These are phyloP conservation scores for Channallabes apus DNA, from an alignment of 2,797 vertebrate species.

Conservation along the genomic window DNA sequence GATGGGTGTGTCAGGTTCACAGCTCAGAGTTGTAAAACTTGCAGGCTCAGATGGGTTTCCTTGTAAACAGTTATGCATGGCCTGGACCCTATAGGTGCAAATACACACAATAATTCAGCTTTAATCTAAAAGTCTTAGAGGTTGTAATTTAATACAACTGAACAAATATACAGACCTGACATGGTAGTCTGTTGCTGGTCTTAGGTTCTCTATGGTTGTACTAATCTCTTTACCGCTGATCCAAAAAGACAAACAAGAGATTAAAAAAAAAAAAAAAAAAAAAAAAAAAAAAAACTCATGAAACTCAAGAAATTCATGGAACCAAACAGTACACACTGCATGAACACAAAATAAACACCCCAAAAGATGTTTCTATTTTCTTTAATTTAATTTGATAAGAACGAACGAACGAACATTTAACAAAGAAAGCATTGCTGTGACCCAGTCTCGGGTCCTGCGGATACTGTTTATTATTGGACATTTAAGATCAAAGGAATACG, in stretches of 20 bases:
- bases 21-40: slow-evolving; percentile 89
- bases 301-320: not conserved
- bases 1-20: slow-evolving; percentile 89
- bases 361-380: not conserved
- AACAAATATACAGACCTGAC: slow-evolving; percentile 77
- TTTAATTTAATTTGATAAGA: not conserved
- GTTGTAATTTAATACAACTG: not conserved
- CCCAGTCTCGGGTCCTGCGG: no score
- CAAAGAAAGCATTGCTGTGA: not conserved
- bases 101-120: not conserved
- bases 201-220: slow-evolving; percentile 89
- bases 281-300: not conserved
- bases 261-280: not conserved
- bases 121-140: not conserved
- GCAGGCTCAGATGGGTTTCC: slow-evolving; percentile 86
- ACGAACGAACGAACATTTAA: not conserved
- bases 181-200: slow-evolving; percentile 94
- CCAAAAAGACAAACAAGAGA: slow-evolving; percentile 32
- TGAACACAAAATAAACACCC: not conserved
- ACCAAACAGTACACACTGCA: not conserved
- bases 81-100: slow-evolving; percentile 82
- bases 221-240: slow-evolving; percentile 86
- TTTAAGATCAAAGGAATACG: not conserved
- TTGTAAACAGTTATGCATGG: slow-evolving; percentile 83
- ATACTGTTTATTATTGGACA: not conserved